Evolutionary conservation across 2,113 vertebrate genomes (phyloP).

Genomic region (Aplodontia rufa): DNA sequence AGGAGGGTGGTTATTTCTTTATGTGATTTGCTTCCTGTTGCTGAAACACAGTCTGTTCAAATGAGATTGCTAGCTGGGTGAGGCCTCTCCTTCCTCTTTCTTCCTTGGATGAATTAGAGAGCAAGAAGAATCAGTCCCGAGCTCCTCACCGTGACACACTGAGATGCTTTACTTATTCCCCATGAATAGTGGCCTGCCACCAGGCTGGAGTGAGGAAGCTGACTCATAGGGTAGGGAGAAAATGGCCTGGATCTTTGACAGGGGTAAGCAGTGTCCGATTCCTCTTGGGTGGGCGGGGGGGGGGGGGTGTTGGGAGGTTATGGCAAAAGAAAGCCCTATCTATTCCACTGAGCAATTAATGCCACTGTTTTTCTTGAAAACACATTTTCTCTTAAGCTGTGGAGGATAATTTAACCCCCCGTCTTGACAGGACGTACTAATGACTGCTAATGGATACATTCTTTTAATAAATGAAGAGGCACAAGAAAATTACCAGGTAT

Average conservation of each 20-base stretch:
- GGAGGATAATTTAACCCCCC: slow-evolving; percentile 34
- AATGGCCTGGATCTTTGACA: slow-evolving; percentile 57
- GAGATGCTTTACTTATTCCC: slow-evolving; percentile 32
- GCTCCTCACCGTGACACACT: background rate
- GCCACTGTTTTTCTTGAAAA: slow-evolving; percentile 61
- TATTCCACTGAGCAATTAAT: slow-evolving; percentile 55
- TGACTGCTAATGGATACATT: slow-evolving; percentile 70
- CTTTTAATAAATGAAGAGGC: slow-evolving; percentile 71
- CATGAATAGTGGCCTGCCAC: background rate
- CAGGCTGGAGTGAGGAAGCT: background rate
- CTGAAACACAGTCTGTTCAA: slow-evolving; percentile 35
- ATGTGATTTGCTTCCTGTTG: slow-evolving; percentile 37
- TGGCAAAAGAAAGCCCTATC: slow-evolving; percentile 20
- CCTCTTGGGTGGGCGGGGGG: too few species aligned
- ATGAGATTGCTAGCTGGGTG: slow-evolving; percentile 27
- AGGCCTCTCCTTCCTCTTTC: background rate
- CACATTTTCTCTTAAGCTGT: slow-evolving; percentile 42
- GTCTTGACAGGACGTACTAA: slow-evolving; percentile 53
- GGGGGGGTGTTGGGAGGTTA: background rate
- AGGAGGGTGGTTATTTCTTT: slow-evolving; percentile 36
- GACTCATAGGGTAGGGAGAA: slow-evolving; percentile 32
- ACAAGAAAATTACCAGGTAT: slow-evolving; percentile 65
- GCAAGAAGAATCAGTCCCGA: background rate
- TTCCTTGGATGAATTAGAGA: background rate
- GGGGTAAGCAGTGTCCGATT: slow-evolving; percentile 63